Base-by-base conservation (phyloP, 1,140 invertebrate species). In the Akabosia matsudoensis region DNA sequence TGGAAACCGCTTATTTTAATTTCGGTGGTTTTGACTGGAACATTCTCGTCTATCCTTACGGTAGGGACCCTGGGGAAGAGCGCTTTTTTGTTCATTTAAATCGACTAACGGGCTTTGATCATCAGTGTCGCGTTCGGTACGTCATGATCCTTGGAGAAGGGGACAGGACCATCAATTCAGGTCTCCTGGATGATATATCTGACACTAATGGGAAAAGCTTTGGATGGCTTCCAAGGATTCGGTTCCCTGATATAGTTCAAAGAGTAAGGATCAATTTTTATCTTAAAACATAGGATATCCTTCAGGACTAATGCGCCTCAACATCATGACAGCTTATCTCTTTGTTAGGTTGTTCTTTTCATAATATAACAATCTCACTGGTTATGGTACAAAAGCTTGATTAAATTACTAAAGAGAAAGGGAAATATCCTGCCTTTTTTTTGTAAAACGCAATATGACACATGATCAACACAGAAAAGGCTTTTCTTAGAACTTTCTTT, bases 1-100 rank as follows among this genome's bases (percentile, higher is more conserved):
- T 92, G 52, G 91, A 92, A 82, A 91, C 90, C 0, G 87, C 87
- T 13, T 92, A 90, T 81, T 93, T 93, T 83, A 87, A 88, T 0
- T 93, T 92, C 81, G 91, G 91, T 2, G 91, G 92, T 14, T 94
- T 92, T 82, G 93, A 95, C 80, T 96, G 93, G 93, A 93, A 92
- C 79, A 85, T 95, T 7, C 88, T 90, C 0, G 87, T 93, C 14
- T 91, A 89, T 81, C 92, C 91, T 0, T 86, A 89, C 28, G 90
- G 90, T 10, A 88, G 87, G 61, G 80, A 80, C 28, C 28, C 76
- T 1, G 45, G 75, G 85, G 88, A 90, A 18, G 86, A 87, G 52
- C 81, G 88, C 82, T 79, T 90, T 83, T 85, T 87, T 79, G 84
- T 92, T 13, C 90, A 90, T 74, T 86, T 95, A 24, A 90, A 91